Percentiles rank a stretch among this genome's conserved stretches.
phyloP scores from a whole-genome alignment of 1,140 invertebrate species.

The Coenobita brevimanus region DNA sequence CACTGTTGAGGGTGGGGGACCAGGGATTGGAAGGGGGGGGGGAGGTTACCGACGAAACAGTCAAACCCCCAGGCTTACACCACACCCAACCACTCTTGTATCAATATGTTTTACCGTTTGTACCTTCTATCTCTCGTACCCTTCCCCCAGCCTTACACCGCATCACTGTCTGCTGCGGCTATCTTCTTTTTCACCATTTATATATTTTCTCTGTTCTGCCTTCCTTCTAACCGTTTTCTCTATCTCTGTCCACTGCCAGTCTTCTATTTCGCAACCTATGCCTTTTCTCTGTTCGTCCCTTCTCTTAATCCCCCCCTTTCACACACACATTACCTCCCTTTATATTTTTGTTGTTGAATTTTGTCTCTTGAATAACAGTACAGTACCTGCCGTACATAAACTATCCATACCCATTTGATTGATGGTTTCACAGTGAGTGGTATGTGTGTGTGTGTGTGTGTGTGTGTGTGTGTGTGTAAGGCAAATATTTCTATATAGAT shows the following conservation, averaged over 20 bases:
- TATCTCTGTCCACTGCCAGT: neutral
- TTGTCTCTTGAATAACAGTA: too few relatives aligned
- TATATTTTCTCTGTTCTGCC: neutral
- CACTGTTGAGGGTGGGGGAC: neutral
- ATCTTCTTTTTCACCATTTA: neutral
- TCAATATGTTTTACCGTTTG: too few relatives aligned
- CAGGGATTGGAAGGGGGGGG: too few relatives aligned
- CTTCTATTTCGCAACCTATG: neutral
- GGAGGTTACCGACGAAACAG: neutral
- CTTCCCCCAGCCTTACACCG: too few relatives aligned
- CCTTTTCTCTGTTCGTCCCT: neutral
- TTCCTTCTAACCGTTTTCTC: neutral
- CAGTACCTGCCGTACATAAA: neutral
- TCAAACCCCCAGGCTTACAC: neutral
- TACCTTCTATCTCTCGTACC: too few relatives aligned
- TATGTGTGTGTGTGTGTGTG: constrained; percentile 25
- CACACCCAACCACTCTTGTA: too few relatives aligned
- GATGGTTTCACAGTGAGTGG: neutral
- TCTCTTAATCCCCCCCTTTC: too few relatives aligned
- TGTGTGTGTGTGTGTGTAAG: neutral
- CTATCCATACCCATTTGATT: neutral
- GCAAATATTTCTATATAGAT: neutral
- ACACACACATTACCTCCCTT: too few relatives aligned
- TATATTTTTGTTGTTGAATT: too few relatives aligned
- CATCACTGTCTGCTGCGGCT: neutral